phyloP scores from a whole-genome alignment of 1,140 invertebrate species.

The Apis dorsata region DNA sequence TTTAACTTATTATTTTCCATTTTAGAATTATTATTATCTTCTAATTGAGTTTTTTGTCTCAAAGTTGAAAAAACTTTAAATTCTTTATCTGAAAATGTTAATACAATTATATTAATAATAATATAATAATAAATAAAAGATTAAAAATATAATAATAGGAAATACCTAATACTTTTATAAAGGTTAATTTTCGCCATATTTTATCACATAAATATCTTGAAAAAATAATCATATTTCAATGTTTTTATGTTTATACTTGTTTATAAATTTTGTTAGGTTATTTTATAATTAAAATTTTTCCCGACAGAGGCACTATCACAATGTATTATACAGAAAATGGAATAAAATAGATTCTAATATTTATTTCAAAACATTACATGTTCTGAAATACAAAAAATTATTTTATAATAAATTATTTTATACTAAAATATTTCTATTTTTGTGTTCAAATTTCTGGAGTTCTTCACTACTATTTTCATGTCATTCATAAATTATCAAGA shows the following conservation, averaged over 20 bases:
- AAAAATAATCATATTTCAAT: constrained; percentile 1
- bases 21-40: not conserved
- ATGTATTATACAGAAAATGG: too few species aligned
- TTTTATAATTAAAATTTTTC: not conserved
- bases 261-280: not conserved
- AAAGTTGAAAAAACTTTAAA: not conserved
- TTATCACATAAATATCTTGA: not conserved
- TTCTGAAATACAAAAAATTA: too few species aligned
- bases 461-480: too few species aligned
- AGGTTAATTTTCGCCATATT: not conserved
- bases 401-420: too few species aligned
- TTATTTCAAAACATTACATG: too few species aligned
- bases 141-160: not conserved
- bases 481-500: too few species aligned
- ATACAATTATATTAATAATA: not conserved
- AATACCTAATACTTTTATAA: constrained; percentile 10
- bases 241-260: not conserved
- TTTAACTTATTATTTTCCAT: not conserved
- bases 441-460: too few species aligned
- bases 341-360: too few species aligned
- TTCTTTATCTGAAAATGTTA: constrained; percentile 17
- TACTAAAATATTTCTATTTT: too few species aligned
- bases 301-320: not conserved
- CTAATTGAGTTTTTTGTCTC: not conserved
- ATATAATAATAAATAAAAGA: too few species aligned